A percentile compares a stretch with the other conserved stretches of the same genome.
Conservation (phyloP, 2,888 invertebrate species). For the Eupithecia abbreviata region DNA sequence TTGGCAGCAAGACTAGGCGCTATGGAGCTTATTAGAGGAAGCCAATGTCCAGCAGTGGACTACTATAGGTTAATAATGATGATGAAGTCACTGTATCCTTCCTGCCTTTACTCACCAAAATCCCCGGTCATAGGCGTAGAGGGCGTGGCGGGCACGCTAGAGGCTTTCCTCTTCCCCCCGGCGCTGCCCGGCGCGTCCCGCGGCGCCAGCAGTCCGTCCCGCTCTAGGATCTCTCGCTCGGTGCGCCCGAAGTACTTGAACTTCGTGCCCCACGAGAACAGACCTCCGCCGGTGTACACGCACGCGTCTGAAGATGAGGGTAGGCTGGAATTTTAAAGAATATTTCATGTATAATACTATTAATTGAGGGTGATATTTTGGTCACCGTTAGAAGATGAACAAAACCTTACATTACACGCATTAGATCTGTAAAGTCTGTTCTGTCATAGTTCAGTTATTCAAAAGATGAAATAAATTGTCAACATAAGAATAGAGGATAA, state of each 20-base stretch:
- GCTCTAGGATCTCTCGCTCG: constrained; percentile 94
- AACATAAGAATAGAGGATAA: no score
- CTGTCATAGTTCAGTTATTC: no score
- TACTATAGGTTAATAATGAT: no score
- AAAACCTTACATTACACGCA: no score
- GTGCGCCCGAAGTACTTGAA: constrained; percentile 97
- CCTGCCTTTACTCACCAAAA: constrained; percentile 86
- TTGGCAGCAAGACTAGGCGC: no score
- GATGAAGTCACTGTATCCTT: no score
- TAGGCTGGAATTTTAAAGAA: constrained; percentile 83
- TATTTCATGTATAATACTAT: background rate
- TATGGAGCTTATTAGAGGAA: no score
- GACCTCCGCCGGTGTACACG: constrained; percentile 94
- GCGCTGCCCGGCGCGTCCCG: constrained; percentile 64
- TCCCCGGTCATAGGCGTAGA: constrained; percentile 91
- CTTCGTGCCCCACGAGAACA: constrained; percentile 97
- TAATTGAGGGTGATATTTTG: no score
- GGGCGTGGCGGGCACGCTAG: constrained; percentile 94
- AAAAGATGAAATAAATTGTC: no score
- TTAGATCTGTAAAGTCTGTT: no score
- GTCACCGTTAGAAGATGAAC: no score
- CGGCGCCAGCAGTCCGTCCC: constrained; percentile 85
- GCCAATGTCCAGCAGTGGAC: no score
- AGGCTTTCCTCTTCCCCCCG: constrained; percentile 89
- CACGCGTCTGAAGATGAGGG: constrained; percentile 94